Conservation (phyloP, 2,113 vertebrate genomes). For the Delphinus delphis region DNA sequence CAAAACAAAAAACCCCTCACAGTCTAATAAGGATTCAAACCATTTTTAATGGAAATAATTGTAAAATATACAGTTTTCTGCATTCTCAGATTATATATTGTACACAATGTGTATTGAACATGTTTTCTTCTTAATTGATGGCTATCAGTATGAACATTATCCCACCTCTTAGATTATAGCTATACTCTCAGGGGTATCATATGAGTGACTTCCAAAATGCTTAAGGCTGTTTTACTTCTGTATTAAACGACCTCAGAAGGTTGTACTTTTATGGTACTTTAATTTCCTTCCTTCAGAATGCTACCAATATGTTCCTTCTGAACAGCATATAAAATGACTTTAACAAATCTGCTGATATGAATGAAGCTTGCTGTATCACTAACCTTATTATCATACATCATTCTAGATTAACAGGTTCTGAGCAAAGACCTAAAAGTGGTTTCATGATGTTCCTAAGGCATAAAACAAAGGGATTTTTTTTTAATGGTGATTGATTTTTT, state of each 20-base stretch:
- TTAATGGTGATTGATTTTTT: constrained; percentile 7
- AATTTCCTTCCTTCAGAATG: neutral
- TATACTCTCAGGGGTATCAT: neutral
- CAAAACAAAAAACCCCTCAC: neutral
- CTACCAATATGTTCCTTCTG: neutral
- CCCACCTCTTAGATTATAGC: neutral
- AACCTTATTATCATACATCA: constrained; percentile 48
- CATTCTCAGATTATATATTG: neutral
- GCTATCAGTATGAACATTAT: neutral
- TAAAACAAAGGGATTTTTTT: neutral
- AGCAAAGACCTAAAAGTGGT: neutral
- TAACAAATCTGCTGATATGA: neutral
- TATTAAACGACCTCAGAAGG: neutral
- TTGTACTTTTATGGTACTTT: neutral
- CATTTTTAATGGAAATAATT: constrained; percentile 52
- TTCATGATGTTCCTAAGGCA: constrained; percentile 22
- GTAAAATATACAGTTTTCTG: neutral
- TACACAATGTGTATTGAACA: neutral
- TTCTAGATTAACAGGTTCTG: constrained; percentile 27
- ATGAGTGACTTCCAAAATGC: constrained; percentile 9
- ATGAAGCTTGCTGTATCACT: constrained; percentile 40
- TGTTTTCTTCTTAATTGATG: neutral
- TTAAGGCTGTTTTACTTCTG: neutral
- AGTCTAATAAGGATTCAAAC: neutral
- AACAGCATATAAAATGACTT: constrained; percentile 26